Evolutionary conservation across 92 coral and sea anemone species (phyloP), one percentile per base, ranked within the genome.

Genomic region (Palythoa grandiflora): DNA sequence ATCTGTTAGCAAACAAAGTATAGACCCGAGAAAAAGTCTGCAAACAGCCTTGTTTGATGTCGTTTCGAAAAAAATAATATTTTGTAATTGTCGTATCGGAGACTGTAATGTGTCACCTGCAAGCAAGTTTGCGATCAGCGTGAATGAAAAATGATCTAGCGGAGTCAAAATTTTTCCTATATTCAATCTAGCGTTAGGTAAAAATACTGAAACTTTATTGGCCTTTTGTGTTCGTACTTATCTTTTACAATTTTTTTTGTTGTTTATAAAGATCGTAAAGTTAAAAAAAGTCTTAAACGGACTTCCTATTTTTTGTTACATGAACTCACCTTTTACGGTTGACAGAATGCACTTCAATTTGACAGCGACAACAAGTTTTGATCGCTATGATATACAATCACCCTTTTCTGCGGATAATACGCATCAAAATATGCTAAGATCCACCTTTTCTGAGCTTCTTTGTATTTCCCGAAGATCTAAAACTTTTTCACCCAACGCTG

Each of bases 41-140:
- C 86, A 81, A 81, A 81, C 65, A 81, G 40, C 20, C 71, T 66
- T 81, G 76, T 81, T 81, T 81, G 86, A 81, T 81, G 66, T 81
- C 12, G 7, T 48, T 81, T 81, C 75, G 60, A 81, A 66, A 36
- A 19, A 40, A 48, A 13, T 40, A 66, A 81, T 81, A 44, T 13
- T 66, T 19, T 44, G 53, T 51, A 66, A 81, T 81, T 81, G 76
- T 81, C 61, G 19, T 65, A 59, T 65, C 55, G 38, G 72, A 68
- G 63, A 37, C 54, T 59, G 38, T 38, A 40, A 38, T 60, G 5
- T 70, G 75, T 81, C 86, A 81, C 86, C 86, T 81, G 86, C 76
- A 81, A 28, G 76, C 76, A 81, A 1, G 48, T 20, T 19, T 52
- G 11, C 44, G 86, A 81, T 20, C 86, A 81, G 86, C 86, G 75